These are phyloP conservation scores for Sinocyclocheilus grahami DNA, from an alignment of 2,113 vertebrate species.

Conservation along the genomic window DNA sequence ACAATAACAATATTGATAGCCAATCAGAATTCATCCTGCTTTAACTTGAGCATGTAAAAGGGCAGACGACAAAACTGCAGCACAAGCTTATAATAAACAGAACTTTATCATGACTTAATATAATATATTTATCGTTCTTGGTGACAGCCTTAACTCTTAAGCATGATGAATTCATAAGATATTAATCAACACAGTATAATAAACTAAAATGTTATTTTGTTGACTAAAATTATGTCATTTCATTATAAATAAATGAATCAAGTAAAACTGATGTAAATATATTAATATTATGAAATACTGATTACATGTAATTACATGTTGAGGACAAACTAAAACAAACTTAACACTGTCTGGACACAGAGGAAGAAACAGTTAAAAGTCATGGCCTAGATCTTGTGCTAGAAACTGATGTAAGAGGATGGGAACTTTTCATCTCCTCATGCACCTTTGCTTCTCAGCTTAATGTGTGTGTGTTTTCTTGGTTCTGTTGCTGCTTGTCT, in stretches of 20 bases:
- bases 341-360: neutral
- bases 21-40: no score
- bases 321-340: neutral
- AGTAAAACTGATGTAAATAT: neutral
- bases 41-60: no score
- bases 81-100: no score
- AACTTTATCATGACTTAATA: neutral
- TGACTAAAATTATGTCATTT: no score
- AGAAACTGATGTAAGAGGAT: constrained; percentile 26
- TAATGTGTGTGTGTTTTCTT: constrained; percentile 14
- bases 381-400: constrained; percentile 31
- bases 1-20: neutral
- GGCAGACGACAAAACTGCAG: no score
- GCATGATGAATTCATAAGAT: neutral
- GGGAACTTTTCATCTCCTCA: constrained; percentile 19
- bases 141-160: no score
- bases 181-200: no score
- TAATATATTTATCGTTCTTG: no score
- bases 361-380: neutral
- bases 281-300: neutral
- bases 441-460: neutral
- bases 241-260: no score
- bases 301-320: neutral
- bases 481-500: constrained; percentile 39
- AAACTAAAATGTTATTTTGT: no score